phyloP scores from a whole-genome alignment of 2,888 invertebrate species.

The Drosophila sordidula region DNA sequence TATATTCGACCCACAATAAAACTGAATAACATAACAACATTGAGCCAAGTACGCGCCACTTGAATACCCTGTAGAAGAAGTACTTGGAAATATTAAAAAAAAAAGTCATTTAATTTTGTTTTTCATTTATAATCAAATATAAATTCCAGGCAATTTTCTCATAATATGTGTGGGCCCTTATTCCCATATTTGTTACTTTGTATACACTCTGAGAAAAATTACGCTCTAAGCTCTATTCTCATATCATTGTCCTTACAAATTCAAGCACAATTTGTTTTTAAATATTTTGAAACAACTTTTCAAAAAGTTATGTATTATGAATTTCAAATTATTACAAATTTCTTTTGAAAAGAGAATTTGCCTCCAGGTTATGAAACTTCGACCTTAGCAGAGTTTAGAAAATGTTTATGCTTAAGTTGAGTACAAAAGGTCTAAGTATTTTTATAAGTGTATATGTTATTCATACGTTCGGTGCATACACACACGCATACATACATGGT shows the following conservation, averaged over 20 bases:
- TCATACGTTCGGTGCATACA: constrained; percentile 10
- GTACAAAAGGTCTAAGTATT: background rate
- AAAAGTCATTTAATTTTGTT: background rate
- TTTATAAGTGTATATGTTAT: constrained; percentile 31
- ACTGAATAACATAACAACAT: constrained; percentile 19
- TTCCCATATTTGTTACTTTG: background rate
- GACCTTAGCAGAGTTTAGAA: background rate
- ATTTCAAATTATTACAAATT: no score
- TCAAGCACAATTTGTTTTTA: no score
- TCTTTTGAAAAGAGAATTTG: no score
- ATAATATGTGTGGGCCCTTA: no score
- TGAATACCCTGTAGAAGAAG: constrained; percentile 24
- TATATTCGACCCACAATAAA: constrained; percentile 38
- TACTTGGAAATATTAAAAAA: background rate
- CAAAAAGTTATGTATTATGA: no score
- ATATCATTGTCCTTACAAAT: no score
- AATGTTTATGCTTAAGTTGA: background rate
- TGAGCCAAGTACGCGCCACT: constrained; percentile 19
- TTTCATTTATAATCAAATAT: background rate
- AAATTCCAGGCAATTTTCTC: background rate
- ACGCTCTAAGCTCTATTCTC: no score
- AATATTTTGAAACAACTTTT: no score
- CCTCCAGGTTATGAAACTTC: background rate
- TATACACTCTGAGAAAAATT: background rate
- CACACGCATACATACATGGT: constrained; percentile 8